These are phyloP conservation scores for Eilema sororculum DNA, from an alignment of 2,888 invertebrate genomes.

Conservation along the genomic window DNA sequence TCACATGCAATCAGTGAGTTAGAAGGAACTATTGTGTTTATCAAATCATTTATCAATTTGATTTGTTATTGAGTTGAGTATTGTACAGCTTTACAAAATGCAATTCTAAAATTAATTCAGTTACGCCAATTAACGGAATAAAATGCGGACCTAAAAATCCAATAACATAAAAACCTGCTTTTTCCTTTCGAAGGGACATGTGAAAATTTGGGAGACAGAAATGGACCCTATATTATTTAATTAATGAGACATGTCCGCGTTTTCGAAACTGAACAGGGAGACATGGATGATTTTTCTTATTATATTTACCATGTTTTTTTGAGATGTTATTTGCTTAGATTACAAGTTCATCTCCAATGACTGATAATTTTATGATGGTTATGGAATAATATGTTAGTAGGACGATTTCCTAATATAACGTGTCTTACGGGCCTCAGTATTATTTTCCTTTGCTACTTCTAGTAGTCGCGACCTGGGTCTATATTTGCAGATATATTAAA, in stretches of 20 bases:
- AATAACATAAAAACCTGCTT: not conserved
- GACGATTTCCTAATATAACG: not conserved
- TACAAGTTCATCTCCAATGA: not conserved
- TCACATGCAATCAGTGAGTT: constrained; percentile 12
- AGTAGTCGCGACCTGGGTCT: no score
- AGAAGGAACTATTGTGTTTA: constrained; percentile 7
- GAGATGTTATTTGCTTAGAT: not conserved
- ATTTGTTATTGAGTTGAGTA: no score
- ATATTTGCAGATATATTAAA: no score
- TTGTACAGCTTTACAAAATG: not conserved
- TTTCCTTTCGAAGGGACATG: not conserved
- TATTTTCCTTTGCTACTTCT: no score
- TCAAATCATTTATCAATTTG: no score
- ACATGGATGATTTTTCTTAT: not conserved
- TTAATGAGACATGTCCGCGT: not conserved
- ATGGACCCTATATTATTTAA: not conserved
- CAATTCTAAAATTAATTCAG: not conserved
- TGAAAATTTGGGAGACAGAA: not conserved
- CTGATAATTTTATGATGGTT: not conserved
- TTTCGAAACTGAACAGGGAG: not conserved
- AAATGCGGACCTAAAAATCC: not conserved
- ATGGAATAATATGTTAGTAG: not conserved
- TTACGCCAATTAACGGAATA: constrained; percentile 8
- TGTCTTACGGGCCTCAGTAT: no score
- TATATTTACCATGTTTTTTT: not conserved